Base-by-base conservation (phyloP, 2,113 vertebrate species). In the Pseudorectes ferrugineus region DNA sequence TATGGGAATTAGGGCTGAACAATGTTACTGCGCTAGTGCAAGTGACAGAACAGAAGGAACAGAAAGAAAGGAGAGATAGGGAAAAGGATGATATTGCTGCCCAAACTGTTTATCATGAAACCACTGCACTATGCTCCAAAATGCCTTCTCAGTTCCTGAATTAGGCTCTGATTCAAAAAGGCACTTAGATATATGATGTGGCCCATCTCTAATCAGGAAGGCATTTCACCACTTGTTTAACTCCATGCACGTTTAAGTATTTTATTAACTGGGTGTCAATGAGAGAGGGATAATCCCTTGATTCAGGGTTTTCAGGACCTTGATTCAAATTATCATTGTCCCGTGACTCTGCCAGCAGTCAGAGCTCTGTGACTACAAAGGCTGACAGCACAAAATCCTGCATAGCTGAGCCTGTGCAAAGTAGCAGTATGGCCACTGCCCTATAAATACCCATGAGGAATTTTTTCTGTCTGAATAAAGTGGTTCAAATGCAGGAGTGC, bases 151-250 rank as follows among this genome's bases (percentile, higher is more conserved):
- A 81, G 65, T 49, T 92, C 45, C 65, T 81, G 65, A 85, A 83
- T 88, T 95, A 75, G 89, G 85, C 92, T 82, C 36, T 57, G 63
- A 77, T 89, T 95, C 93, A 96, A 94, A 93, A 89, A 86, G 14
- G 79, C 83, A 94, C 93, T 93, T 94, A 94, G 33, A 74, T 85
- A 58, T 55, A 85, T 89, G 92, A 67, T 83, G 79, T 94, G 73
- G 70, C 61, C 48, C 52, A 48, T 95, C 52, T 77, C 76, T 95
- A 78, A 86, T 89, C 36, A 91, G 65, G 80, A 87, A 87, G 25
- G n/a, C 29, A 40, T 95, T 93, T 94, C 67, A 90, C 73, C 52
- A 55, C 70, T 92, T 96, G 72, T 93, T 97, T 95, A 96, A 93
- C 51, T 90, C 63, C 67, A 51, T 79, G 46, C 42, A 72, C 8